Base-by-base conservation (phyloP, 2,113 vertebrate species). In the Pandion haliaetus region DNA sequence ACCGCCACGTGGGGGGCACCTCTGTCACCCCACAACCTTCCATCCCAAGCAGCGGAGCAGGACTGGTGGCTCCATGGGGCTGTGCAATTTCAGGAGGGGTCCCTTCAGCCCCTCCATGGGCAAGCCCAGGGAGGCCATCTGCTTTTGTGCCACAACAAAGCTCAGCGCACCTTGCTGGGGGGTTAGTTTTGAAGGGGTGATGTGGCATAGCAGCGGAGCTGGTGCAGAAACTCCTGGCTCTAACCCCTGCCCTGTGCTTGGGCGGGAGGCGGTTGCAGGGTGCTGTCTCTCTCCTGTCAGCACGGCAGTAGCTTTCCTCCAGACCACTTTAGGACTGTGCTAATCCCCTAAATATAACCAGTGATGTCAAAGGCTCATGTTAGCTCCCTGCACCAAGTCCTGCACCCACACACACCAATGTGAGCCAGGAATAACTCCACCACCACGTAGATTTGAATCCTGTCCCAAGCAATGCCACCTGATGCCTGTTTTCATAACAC, bases 321-420 rank as follows among this genome's bases (percentile, higher is more conserved):
- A 62, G 81, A 76, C 52, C 47, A 40, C 85, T 95, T 94, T 82
- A 79, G 70, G 65, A 63, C 61, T 34, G 38, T 47, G 57, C 28
- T 93, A 78, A 87, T 87, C 61, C 63, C 52, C 93, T 93, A 85
- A 93, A 76, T 94, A 87, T 96, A 90, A 94, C 81, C 85, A 67
- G 52, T 82, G 86, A 95, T 96, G 93, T 95, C 93, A 85, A 95
- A 89, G 57, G 81, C 81, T 93, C 52, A 16, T 36, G 31, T 96
- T 87, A 84, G 77, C 61, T 93, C 47, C 47, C 57, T 49, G 57
- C n/a, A 49, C 2, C 0, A 4, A 67, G 69, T 54, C 45, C 63
- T 66, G 32, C 36, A 3, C 81, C 93, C 91, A 91, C 91, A 69
- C 78, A 90, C 5, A 0, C 57, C 0, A 2, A 17, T 1, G 5